Percentiles rank a stretch among this genome's conserved stretches.
These are phyloP conservation scores for Gymnopithys bicolor DNA, from an alignment of 2,797 vertebrate genomes.

Conservation along the genomic window DNA sequence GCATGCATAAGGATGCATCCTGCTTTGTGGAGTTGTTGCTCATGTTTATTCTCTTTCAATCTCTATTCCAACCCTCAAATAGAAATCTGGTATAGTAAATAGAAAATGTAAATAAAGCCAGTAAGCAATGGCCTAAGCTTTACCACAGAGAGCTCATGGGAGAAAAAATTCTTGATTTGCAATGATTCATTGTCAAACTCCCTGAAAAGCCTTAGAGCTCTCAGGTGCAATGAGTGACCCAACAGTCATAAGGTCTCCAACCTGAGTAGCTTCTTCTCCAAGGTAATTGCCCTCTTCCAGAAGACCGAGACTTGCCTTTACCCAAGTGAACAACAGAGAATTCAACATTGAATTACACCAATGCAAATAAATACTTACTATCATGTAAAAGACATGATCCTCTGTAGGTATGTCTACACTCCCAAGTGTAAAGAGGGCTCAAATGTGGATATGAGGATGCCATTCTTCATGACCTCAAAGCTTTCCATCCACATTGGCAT, in stretches of 20 bases:
- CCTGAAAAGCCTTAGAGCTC: not conserved
- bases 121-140: not conserved
- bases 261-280: not conserved
- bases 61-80: not conserved
- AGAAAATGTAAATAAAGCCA: not conserved
- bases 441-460: not conserved
- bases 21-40: not conserved
- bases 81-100: not conserved
- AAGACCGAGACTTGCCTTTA: not conserved
- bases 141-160: not conserved
- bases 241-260: not conserved
- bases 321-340: not conserved
- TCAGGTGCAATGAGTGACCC: not conserved
- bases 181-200: not conserved
- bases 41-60: not conserved
- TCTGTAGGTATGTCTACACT: conserved; percentile 28
- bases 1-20: not conserved
- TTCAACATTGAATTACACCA: not conserved
- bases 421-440: not conserved
- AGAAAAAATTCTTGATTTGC: not conserved
- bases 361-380: not conserved
- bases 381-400: not conserved
- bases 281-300: not conserved
- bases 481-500: not conserved
- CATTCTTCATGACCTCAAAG: not conserved